phyloP scores from a whole-genome alignment of 2,888 invertebrate species.

The Pantelozetes paolii region DNA sequence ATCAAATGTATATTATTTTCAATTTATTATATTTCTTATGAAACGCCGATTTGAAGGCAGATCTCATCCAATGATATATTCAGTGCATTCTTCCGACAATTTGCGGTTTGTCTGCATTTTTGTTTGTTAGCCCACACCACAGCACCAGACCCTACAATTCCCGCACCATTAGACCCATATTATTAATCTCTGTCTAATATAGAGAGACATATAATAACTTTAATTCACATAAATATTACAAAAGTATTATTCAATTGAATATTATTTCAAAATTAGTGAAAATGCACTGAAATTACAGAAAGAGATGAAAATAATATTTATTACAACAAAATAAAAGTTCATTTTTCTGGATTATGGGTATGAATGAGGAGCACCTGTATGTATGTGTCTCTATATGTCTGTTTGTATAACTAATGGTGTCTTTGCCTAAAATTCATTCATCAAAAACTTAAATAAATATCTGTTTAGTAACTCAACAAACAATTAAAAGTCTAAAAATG shows the following conservation, averaged over 20 bases:
- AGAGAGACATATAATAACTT: not conserved
- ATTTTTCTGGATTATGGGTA: not conserved
- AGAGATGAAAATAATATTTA: not conserved
- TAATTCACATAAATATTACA: slow-evolving; percentile 9
- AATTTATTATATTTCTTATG: slow-evolving; percentile 7
- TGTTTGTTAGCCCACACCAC: not conserved
- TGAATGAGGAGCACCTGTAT: not conserved
- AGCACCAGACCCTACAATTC: not conserved
- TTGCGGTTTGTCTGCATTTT: slow-evolving; percentile 23
- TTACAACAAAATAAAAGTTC: not conserved
- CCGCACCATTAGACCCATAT: not conserved
- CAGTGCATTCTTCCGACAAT: not conserved
- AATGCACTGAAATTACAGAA: not conserved
- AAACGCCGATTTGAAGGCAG: not conserved
- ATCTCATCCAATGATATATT: not conserved
- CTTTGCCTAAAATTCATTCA: not conserved
- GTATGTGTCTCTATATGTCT: not conserved
- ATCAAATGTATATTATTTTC: slow-evolving; percentile 17
- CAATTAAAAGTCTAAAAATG: too few relatives aligned
- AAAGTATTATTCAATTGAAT: slow-evolving; percentile 9
- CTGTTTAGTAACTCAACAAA: too few relatives aligned
- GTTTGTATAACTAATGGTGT: slow-evolving; percentile 12
- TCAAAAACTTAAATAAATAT: not conserved
- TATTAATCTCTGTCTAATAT: slow-evolving; percentile 7
- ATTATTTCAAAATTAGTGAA: not conserved